phyloP scores from a whole-genome alignment of 2,888 invertebrate species.

The Pollenia angustigena region DNA sequence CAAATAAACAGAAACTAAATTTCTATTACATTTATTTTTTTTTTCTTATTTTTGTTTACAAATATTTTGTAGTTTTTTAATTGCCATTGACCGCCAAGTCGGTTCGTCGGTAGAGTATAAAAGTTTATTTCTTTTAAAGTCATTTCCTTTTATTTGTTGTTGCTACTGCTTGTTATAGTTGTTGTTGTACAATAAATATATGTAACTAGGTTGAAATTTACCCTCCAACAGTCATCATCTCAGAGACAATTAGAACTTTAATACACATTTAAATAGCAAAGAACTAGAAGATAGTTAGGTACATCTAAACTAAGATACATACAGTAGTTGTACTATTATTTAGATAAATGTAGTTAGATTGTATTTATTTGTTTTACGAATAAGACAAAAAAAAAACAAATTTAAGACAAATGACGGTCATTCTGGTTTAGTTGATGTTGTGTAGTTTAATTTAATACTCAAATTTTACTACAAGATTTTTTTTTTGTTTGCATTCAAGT shows the following conservation, averaged over 20 bases:
- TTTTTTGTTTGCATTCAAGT: constrained; percentile 15
- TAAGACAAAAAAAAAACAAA: constrained; percentile 2
- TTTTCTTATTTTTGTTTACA: neutral
- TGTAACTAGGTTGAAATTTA: constrained; percentile 71
- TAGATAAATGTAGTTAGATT: constrained; percentile 22
- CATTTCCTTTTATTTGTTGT: constrained; percentile 65
- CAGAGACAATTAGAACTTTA: constrained; percentile 35
- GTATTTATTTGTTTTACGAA: constrained; percentile 30
- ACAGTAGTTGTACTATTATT: neutral
- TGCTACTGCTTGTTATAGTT: neutral
- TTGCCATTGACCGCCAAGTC: constrained; percentile 74
- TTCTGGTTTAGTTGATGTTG: constrained; percentile 48
- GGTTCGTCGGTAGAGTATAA: constrained; percentile 65
- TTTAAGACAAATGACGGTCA: constrained; percentile 72
- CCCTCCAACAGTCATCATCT: constrained; percentile 51
- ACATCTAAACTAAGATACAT: neutral
- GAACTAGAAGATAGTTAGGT: constrained; percentile 13
- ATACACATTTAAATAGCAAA: constrained; percentile 9
- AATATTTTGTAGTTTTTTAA: constrained; percentile 44
- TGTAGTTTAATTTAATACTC: constrained; percentile 60
- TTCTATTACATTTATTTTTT: neutral
- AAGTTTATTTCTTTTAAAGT: constrained; percentile 64
- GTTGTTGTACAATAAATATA: constrained; percentile 38
- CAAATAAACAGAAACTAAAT: constrained; percentile 24
- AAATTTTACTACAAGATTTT: constrained; percentile 1